These are phyloP conservation scores for Chalcis sispes DNA, from an alignment of 2,888 invertebrate species.

Conservation along the genomic window DNA sequence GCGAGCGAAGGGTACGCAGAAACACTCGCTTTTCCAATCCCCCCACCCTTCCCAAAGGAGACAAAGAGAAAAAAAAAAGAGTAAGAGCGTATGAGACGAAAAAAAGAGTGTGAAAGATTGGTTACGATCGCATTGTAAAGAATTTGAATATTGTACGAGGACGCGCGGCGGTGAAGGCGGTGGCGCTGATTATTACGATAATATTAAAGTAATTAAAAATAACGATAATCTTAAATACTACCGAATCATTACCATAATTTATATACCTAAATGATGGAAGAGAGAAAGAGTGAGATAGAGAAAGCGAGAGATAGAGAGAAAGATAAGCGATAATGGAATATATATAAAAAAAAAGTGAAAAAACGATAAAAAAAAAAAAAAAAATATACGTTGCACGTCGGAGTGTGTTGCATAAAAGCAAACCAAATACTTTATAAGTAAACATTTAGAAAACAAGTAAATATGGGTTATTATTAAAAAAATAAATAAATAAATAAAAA, in stretches of 20 bases:
- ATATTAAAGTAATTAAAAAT: slow-evolving; percentile 58
- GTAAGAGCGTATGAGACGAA: slow-evolving; percentile 7
- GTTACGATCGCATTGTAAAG: slow-evolving; percentile 27
- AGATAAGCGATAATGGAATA: slow-evolving; percentile 24
- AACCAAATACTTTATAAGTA: slow-evolving; percentile 75
- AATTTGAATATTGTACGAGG: slow-evolving; percentile 26
- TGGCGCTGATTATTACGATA: slow-evolving; percentile 62
- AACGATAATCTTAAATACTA: slow-evolving; percentile 66
- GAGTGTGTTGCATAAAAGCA: slow-evolving; percentile 66
- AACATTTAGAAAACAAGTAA: slow-evolving; percentile 65
- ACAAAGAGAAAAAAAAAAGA: slow-evolving; percentile 9
- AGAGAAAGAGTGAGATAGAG: slow-evolving; percentile 32
- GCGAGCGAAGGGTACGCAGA: background rate
- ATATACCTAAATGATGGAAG: slow-evolving; percentile 68
- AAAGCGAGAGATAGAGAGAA: slow-evolving; percentile 41
- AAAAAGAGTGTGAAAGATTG: slow-evolving; percentile 3
- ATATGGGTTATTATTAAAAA: slow-evolving; percentile 51
- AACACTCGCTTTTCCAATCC: background rate
- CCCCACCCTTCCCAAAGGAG: background rate
- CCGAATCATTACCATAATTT: slow-evolving; percentile 76
- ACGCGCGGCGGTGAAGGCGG: slow-evolving; percentile 57
- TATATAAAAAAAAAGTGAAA: slow-evolving; percentile 45
- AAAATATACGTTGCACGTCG: slow-evolving; percentile 61
- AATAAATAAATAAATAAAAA: slow-evolving; percentile 56
- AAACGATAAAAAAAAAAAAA: slow-evolving; percentile 16